Evolutionary conservation across 1,140 invertebrate genomes (phyloP), one percentile per base, ranked within the genome.

Genomic region (Drosophila nannoptera): DNA sequence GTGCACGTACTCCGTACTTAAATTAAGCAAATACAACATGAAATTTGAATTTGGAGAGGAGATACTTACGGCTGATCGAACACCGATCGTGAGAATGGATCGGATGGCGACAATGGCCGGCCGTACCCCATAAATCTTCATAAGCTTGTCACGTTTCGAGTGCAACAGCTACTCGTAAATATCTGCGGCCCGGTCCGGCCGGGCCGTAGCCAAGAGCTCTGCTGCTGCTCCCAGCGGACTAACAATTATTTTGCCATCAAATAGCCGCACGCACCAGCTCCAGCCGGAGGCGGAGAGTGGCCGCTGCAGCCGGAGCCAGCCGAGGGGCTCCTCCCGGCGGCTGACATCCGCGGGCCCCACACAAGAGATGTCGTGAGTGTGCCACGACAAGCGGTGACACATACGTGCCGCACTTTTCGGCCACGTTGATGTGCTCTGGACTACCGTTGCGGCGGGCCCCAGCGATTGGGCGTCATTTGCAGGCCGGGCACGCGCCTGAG

Each of bases 81-180:
- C 81, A 81, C 81, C 82, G 81, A 86, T 86, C 81, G 81, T 86
- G 81, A 86, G 81, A 86, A 86, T 86, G 68, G 74, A 87, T 22
- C 22, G 22, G 77, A 86, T 87, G 82, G 82, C 81, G 82, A 77
- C 81, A 81, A 86, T 87, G 77, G 68, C 76, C 38, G 63, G 61
- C 59, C 72, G 82, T 81, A 86, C 81, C 75, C 81, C 82, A 86
- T 86, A 86, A 86, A 86, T 87, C 81, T 86, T 86, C 81, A 86
- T 87, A 86, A 86, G 82, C 81, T 87, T 86, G 81, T 86, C 81
- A 86, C 81, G 81, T 86, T 86, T 87, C 82, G 74, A 86, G 82
- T 86, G 82, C 81, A 86, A 86, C 81, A 86, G 81, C 81, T 81
- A 84, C 81, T 84, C 81, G 81, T 84, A 84, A 84, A 84, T 84